Evolutionary conservation across 1,140 invertebrate species (phyloP).

Genomic region (Centruroides vittatus): DNA sequence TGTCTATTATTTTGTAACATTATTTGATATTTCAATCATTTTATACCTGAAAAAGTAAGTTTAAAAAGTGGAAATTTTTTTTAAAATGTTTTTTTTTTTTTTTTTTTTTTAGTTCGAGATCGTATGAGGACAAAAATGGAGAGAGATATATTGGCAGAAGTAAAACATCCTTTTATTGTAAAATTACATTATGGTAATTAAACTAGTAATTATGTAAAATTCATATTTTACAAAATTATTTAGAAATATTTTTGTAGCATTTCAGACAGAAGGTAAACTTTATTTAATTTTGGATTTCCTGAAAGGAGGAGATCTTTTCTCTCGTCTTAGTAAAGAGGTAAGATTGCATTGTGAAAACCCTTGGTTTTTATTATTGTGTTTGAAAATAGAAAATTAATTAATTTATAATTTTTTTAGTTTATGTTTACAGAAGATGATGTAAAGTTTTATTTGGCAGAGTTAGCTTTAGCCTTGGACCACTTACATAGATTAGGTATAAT

Average conservation of each 20-base stretch:
- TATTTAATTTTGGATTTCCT: slow-evolving; percentile 98
- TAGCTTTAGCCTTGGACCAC: slow-evolving; percentile 94
- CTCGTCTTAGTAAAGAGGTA: slow-evolving; percentile 92
- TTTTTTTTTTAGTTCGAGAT: slow-evolving; percentile 60
- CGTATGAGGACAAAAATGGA: slow-evolving; percentile 94
- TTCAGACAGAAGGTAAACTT: slow-evolving; percentile 97
- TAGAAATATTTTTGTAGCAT: slow-evolving; percentile 43
- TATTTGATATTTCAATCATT: background rate
- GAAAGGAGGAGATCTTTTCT: slow-evolving; percentile 82
- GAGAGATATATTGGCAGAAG: slow-evolving; percentile 94
- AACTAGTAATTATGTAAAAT: background rate
- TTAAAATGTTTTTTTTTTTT: background rate
- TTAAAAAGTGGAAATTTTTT: background rate
- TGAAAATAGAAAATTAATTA: too few relatives aligned
- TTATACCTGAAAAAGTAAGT: background rate
- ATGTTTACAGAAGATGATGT: slow-evolving; percentile 99
- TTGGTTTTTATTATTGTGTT: background rate
- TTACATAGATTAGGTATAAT: slow-evolving; percentile 92
- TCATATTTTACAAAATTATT: background rate
- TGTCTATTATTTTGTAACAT: background rate
- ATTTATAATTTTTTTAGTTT: slow-evolving; percentile 43
- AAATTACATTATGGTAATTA: slow-evolving; percentile 71
- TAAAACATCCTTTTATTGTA: slow-evolving; percentile 97
- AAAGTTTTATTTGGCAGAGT: slow-evolving; percentile 96
- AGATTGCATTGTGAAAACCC: background rate